Base-by-base conservation (phyloP, 2,797 vertebrate genomes). In the Scolopax bukidnonensis region DNA sequence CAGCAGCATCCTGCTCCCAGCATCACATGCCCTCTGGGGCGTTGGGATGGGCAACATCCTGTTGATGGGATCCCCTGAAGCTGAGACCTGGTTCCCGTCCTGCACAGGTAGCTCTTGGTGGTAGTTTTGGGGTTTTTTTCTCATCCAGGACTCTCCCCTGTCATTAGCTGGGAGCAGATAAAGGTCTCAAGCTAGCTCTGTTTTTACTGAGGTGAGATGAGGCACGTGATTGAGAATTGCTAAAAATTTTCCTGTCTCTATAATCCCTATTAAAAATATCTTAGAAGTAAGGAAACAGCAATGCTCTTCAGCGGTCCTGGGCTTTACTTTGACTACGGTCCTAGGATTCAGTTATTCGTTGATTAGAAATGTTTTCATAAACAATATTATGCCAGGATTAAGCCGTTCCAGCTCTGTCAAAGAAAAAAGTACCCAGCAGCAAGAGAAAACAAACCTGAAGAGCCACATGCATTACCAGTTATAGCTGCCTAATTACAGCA, bases 401-500 rank as follows among this genome's bases (percentile, higher is more conserved):
- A 83, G 20, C 33, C 86, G 12, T 25, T 77, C 53, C 23, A 40
- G 61, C 53, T 88, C 86, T 70, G 38, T 27, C 70, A 53, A 67
- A 77, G 24, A 36, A 84, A 87, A 70, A 88, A 16, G 6, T 61
- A 64, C 23, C 77, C 56, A 90, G 25, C 83, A 82, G n/a, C 63
- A 87, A 77, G 6, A 30, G 23, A 86, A 95, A 93, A 10, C 51
- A 79, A 87, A 74, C 36, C 51, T 67, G 43, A 86, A 9, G 54
- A 87, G 17, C 48, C 43, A 40, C 54, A n/a, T 78, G 5, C 74
- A 84, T 89, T 60, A 60, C 33, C 41, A 54, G 51, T 87, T 95
- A 33, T 16, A 85, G 79, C 67, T 94, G 47, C 74, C 57, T 96
- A 93, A 96, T 96, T 95, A 85, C 41, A 92, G 56, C 77, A 95